Evolutionary conservation across 2,888 invertebrate genomes (phyloP).

Genomic region (Holacanthella duospinosa): DNA sequence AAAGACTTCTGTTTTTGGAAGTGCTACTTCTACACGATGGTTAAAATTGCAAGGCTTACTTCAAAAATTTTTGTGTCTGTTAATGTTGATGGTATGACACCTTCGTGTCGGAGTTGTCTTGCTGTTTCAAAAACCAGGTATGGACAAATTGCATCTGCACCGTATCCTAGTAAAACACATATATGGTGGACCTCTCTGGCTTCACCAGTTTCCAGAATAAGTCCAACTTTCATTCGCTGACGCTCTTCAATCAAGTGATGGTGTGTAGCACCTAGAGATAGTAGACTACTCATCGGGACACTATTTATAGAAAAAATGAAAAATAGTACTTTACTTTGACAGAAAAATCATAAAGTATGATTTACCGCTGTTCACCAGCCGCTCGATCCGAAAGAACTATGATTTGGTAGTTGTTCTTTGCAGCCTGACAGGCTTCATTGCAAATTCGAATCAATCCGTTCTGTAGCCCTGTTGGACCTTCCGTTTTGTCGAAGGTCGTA

Average conservation of each 20-base stretch:
- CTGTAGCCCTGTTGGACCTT: slow-evolving; percentile 64
- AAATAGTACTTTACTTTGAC: neutral
- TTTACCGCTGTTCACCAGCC: slow-evolving; percentile 47
- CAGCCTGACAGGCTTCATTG: slow-evolving; percentile 68
- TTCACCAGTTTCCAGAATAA: slow-evolving; percentile 92
- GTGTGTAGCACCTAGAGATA: slow-evolving; percentile 86
- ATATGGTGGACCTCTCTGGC: slow-evolving; percentile 56
- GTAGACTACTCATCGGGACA: slow-evolving; percentile 66
- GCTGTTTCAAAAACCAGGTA: slow-evolving; percentile 93
- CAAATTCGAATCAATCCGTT: slow-evolving; percentile 71
- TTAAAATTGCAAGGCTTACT: too few species aligned
- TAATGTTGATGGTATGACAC: slow-evolving; percentile 63
- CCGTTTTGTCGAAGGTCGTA: slow-evolving; percentile 68
- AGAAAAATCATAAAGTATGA: neutral
- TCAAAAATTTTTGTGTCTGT: slow-evolving; percentile 70
- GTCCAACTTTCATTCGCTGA: slow-evolving; percentile 88
- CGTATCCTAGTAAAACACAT: slow-evolving; percentile 88
- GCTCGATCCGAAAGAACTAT: slow-evolving; percentile 70
- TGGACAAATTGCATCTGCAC: slow-evolving; percentile 95
- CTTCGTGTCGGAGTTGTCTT: slow-evolving; percentile 70
- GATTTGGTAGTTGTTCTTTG: slow-evolving; percentile 65
- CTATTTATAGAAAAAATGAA: slow-evolving; percentile 39
- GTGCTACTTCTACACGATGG: too few species aligned
- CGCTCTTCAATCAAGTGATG: slow-evolving; percentile 90
- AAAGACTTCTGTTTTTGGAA: neutral